Percentiles rank a stretch among this genome's conserved stretches.
Conservation (phyloP, 2,888 invertebrate species). For the Coecobrya sp. region DNA sequence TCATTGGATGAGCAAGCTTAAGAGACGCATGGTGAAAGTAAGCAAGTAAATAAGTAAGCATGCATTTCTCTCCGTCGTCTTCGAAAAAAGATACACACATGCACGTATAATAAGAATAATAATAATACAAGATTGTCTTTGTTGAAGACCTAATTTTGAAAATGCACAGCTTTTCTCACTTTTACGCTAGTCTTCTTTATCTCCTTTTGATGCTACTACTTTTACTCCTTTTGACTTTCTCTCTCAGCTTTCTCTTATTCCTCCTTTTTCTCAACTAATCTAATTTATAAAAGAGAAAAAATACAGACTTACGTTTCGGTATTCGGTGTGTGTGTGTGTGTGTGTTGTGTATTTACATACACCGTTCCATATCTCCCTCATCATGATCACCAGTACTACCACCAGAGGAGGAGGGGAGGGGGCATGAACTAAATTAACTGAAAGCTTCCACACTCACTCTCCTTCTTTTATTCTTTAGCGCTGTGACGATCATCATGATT, state of each 20-base stretch:
- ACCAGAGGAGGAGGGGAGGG: background rate
- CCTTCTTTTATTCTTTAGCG: background rate
- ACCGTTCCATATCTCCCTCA: background rate
- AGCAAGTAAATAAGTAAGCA: slow-evolving; percentile 7
- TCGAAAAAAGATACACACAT: background rate
- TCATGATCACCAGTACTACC: background rate
- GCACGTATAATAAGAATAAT: background rate
- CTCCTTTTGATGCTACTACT: background rate
- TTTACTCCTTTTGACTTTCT: background rate
- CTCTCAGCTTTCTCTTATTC: slow-evolving; percentile 32
- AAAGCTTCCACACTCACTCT: background rate
- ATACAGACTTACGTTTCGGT: slow-evolving; percentile 17
- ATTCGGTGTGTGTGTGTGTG: background rate
- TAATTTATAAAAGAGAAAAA: slow-evolving; percentile 64
- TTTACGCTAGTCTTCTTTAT: background rate
- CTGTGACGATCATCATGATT: background rate
- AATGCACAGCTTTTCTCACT: slow-evolving; percentile 25
- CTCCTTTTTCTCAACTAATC: slow-evolving; percentile 52
- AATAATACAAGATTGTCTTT: slow-evolving; percentile 53
- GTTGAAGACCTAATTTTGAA: slow-evolving; percentile 63
- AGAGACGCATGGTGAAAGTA: slow-evolving; percentile 41
- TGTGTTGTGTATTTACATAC: slow-evolving; percentile 16
- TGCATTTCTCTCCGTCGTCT: background rate
- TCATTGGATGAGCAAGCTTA: slow-evolving; percentile 52
- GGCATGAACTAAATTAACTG: background rate